phyloP scores from a whole-genome alignment of 1,140 invertebrate species.

The Panagrolaimus sp. region DNA sequence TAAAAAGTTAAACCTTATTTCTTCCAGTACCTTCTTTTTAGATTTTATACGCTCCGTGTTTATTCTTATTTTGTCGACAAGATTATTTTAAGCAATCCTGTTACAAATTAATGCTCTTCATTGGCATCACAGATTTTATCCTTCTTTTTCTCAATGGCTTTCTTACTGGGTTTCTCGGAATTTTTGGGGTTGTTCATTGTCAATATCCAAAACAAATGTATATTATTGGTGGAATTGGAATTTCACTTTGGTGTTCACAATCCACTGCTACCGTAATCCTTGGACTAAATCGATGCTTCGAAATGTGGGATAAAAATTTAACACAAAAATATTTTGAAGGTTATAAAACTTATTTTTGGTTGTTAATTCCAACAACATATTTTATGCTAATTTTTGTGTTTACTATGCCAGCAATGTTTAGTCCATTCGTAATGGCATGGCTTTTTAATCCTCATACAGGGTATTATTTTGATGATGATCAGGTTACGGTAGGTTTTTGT shows the following conservation, averaged over 20 bases:
- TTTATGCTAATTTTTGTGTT: slow-evolving; percentile 6
- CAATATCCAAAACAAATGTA: slow-evolving; percentile 26
- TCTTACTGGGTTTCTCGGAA: slow-evolving; percentile 22
- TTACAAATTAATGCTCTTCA: slow-evolving; percentile 27
- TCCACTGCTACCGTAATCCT: slow-evolving; percentile 15
- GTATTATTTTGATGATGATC: slow-evolving; percentile 14
- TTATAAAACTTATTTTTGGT: slow-evolving; percentile 9
- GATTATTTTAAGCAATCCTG: slow-evolving; percentile 10
- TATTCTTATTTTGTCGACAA: not conserved
- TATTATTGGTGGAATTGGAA: slow-evolving; percentile 24
- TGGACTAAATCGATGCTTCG: slow-evolving; percentile 23
- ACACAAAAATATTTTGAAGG: no score
- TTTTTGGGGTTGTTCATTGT: slow-evolving; percentile 27
- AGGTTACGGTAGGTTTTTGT: not conserved
- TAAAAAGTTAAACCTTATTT: not conserved
- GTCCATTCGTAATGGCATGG: slow-evolving; percentile 21
- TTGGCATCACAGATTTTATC: slow-evolving; percentile 22
- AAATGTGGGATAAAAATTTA: slow-evolving; percentile 10
- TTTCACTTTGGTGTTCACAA: slow-evolving; percentile 18
- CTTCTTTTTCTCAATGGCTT: slow-evolving; percentile 18
- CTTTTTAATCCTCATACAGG: slow-evolving; percentile 20
- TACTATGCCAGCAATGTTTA: slow-evolving; percentile 16
- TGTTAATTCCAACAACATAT: not conserved
- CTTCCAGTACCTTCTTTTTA: not conserved
- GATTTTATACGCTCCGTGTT: slow-evolving; percentile 1